Evolutionary conservation across 1,140 invertebrate species (phyloP).

Genomic region (Neoseiulus cucumeris): DNA sequence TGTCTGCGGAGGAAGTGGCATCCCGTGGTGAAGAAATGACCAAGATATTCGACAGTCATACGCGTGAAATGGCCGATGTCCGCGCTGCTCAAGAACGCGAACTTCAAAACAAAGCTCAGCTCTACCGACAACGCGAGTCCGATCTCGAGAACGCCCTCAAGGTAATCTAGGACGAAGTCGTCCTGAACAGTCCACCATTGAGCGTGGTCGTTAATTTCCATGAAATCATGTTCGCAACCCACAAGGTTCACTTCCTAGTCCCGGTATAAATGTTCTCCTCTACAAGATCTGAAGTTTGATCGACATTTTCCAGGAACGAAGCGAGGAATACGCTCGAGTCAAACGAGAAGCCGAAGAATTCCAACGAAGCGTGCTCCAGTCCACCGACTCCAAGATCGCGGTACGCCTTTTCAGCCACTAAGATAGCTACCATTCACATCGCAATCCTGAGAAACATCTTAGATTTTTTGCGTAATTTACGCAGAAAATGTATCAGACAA

Average conservation of each 20-base stretch:
- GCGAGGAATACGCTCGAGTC: not conserved
- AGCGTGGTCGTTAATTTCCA: no score
- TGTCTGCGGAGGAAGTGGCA: constrained; percentile 1
- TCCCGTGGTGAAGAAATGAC: not conserved
- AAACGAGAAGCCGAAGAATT: constrained; percentile 6
- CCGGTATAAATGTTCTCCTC: no score
- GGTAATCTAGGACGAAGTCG: not conserved
- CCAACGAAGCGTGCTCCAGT: not conserved
- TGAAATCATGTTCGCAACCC: no score
- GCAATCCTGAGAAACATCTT: no score
- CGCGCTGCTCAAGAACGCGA: not conserved
- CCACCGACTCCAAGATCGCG: constrained; percentile 1
- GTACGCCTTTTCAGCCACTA: no score
- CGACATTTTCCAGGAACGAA: not conserved
- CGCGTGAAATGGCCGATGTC: not conserved
- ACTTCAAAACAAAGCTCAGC: not conserved
- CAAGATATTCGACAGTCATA: constrained; percentile 4
- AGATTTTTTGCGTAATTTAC: no score
- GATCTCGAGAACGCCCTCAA: not conserved
- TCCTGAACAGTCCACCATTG: no score
- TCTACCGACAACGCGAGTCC: not conserved
- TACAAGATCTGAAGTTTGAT: no score
- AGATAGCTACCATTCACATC: no score
- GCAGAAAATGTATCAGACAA: no score
- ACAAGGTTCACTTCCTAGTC: no score